Conservation (phyloP, 30 jellyfish, hydroid and myxozoan genomes). For the Aurelia coerulea region DNA sequence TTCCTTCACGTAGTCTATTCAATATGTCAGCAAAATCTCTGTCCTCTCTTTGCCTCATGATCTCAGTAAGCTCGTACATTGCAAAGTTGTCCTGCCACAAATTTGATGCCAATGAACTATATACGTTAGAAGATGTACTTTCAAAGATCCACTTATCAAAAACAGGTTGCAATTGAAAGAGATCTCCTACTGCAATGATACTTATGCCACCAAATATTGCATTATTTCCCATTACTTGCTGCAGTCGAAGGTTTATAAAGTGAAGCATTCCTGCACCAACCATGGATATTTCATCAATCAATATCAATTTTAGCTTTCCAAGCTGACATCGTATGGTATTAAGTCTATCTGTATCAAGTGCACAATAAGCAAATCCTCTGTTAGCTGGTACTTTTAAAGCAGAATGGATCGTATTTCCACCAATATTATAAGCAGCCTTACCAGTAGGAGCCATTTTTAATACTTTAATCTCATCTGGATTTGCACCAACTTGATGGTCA, state of each 20-base stretch:
- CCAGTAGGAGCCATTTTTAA: constrained; percentile 25
- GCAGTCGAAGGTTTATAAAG: constrained; percentile 1
- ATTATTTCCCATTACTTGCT: constrained; percentile 1
- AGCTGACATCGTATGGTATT: not conserved
- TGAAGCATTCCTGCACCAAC: constrained; percentile 22
- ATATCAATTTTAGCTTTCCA: constrained; percentile 4
- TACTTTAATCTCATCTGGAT: constrained; percentile 13
- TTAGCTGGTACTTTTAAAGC: constrained; percentile 34
- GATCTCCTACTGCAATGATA: constrained; percentile 7
- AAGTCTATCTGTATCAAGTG: constrained; percentile 19
- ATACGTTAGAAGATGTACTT: not conserved
- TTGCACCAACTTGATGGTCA: not conserved
- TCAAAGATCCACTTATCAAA: constrained; percentile 39
- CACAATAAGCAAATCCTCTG: constrained; percentile 4
- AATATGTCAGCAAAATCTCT: not conserved
- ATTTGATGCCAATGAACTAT: not conserved
- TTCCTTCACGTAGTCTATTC: constrained; percentile 7
- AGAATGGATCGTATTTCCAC: constrained; percentile 41
- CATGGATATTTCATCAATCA: constrained; percentile 53
- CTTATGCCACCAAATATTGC: constrained; percentile 25
- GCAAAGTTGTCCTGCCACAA: constrained; percentile 16
- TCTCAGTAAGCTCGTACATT: no score
- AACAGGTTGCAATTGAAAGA: not conserved
- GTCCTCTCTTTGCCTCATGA: not conserved
- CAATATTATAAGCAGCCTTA: constrained; percentile 29